Evolutionary conservation across 2,888 invertebrate species (phyloP), one percentile per base, ranked within the genome.

Genomic region (Punctoribates punctum): DNA sequence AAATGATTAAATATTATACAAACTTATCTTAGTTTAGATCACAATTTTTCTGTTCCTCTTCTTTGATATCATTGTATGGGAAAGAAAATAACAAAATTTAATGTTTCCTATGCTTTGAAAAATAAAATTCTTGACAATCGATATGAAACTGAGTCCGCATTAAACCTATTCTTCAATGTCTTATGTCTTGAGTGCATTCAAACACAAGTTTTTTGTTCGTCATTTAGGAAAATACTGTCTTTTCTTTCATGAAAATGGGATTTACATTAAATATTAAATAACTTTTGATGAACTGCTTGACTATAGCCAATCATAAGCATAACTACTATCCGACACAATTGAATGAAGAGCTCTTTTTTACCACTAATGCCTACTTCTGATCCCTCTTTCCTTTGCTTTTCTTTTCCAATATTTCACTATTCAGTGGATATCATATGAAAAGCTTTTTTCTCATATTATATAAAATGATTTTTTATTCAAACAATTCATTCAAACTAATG

Each of bases 401-500:
- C 34, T 34, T 48, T 15, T 48, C 2, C 48, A 48, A 48, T 48
- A 48, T 48, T 48, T 48, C 48, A 51, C 51, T 51, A 51, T 51
- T 51, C n/a, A 51, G 51, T 51, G 20, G 51, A 51, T 51, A 42
- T 42, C 42, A 42, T 42, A 51, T 51, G 51, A 51, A 51, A 51
- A 51, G 51, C 51, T 51, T 51, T 51, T 51, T n/a, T 20, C 46
- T 51, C 51, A 51, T 51, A n/a, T 51, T 51, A 51, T 51, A 51
- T 51, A 51, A 51, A 51, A 51, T 51, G 51, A 51, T 51, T 51
- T 51, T 51, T 51, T 51, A 20, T 51, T 51, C 51, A 51, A 42
- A 20, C 51, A 51, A 51, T 51, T 51, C 51, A 51, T 51, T 51
- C 51, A 51, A 51, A 51, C 51, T 51, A 51, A 51, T 51, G 20